A percentile compares a stretch with the other conserved stretches of the same genome.
Conservation (phyloP, 2,888 invertebrate species). For the Drosophila histrio region DNA sequence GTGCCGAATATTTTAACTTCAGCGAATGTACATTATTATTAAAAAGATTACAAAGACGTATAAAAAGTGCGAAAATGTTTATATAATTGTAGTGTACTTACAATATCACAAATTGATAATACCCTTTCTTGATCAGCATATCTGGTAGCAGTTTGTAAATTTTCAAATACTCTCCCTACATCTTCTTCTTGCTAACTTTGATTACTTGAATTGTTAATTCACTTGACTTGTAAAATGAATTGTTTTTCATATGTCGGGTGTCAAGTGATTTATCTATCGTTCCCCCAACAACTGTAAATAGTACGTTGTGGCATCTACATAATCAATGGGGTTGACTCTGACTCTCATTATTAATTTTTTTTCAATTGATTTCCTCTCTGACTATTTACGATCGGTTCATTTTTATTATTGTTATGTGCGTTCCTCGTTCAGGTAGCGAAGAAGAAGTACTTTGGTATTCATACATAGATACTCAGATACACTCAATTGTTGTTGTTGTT, state of each 20-base stretch:
- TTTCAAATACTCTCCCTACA: background rate
- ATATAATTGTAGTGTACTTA: background rate
- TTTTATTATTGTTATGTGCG: slow-evolving; percentile 22
- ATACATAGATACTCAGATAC: background rate
- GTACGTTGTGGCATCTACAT: slow-evolving; percentile 21
- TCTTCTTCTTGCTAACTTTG: background rate
- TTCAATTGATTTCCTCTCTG: slow-evolving; percentile 71
- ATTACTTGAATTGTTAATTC: background rate
- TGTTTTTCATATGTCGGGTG: slow-evolving; percentile 26
- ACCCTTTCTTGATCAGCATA: background rate
- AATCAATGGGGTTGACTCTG: slow-evolving; percentile 25
- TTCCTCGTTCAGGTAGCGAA: background rate
- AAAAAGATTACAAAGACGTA: too few relatives aligned
- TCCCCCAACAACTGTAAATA: slow-evolving; percentile 27
- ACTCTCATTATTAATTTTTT: slow-evolving; percentile 66
- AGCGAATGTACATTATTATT: too few relatives aligned
- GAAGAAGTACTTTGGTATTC: slow-evolving; percentile 1
- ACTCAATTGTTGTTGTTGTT: background rate
- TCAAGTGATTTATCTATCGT: background rate
- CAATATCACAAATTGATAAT: background rate
- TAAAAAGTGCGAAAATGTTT: too few relatives aligned
- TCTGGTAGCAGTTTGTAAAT: background rate
- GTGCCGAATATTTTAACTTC: too few relatives aligned
- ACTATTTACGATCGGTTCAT: slow-evolving; percentile 58
- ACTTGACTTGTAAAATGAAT: background rate